Percentiles rank a stretch among this genome's conserved stretches.
These are phyloP conservation scores for Vulpes lagopus DNA, from an alignment of 2,113 vertebrate species.

Conservation along the genomic window DNA sequence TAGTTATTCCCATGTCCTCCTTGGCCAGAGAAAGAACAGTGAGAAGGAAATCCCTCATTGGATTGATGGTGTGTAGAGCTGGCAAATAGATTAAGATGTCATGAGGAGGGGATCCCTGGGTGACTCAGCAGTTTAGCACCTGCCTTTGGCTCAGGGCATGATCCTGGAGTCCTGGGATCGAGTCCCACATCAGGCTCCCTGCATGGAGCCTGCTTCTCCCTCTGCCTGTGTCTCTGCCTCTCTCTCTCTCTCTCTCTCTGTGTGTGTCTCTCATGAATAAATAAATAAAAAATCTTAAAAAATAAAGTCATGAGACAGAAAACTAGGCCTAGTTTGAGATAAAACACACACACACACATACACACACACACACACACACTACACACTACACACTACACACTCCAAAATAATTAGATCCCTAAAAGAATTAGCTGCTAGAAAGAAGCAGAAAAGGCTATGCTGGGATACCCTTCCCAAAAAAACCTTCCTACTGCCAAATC, in stretches of 20 bases:
- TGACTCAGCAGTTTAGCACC: too few species aligned
- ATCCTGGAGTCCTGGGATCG: too few species aligned
- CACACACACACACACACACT: not conserved
- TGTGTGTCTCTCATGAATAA: too few species aligned
- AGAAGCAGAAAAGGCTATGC: not conserved
- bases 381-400: not conserved
- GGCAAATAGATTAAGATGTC: not conserved
- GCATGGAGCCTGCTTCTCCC: too few species aligned
- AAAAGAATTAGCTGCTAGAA: not conserved
- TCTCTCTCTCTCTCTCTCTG: too few species aligned
- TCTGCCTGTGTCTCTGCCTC: too few species aligned
- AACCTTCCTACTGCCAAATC: not conserved
- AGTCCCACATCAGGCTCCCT: too few species aligned
- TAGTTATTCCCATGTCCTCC: not conserved
- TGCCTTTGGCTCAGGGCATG: too few species aligned
- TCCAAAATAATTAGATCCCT: constrained; percentile 37
- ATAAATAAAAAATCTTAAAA: too few species aligned
- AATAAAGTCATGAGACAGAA: not conserved
- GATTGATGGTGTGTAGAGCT: not conserved
- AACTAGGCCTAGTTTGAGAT: not conserved
- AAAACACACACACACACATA: not conserved
- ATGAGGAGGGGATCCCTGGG: not conserved
- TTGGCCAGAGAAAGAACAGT: not conserved
- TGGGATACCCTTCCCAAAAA: not conserved
- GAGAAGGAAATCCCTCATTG: not conserved